These are phyloP conservation scores for Lophius piscatorius DNA, from an alignment of 2,113 vertebrate species.

Conservation along the genomic window DNA sequence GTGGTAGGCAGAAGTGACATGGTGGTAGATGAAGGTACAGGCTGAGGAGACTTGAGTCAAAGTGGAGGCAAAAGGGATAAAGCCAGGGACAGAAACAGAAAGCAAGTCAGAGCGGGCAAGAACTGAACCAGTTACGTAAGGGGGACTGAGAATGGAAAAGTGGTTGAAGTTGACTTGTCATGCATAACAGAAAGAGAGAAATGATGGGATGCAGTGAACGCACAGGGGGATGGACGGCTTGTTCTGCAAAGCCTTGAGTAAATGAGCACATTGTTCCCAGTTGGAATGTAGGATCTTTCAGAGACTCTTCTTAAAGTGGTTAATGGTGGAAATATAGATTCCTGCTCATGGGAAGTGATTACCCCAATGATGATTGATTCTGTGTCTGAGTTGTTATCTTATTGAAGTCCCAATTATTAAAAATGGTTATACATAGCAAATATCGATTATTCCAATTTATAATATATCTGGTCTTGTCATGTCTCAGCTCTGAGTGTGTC, in stretches of 20 bases:
- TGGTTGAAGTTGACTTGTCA: slow-evolving; percentile 65
- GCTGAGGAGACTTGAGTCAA: slow-evolving; percentile 4
- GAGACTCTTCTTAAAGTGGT: neutral
- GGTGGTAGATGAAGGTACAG: slow-evolving; percentile 46
- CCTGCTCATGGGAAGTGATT: too few species aligned
- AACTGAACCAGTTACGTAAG: slow-evolving; percentile 76
- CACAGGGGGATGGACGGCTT: slow-evolving; percentile 1
- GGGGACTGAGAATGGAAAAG: slow-evolving; percentile 67
- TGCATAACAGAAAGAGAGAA: slow-evolving; percentile 64
- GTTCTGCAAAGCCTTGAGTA: slow-evolving; percentile 9
- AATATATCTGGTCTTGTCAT: slow-evolving; percentile 1
- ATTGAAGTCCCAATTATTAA: too few species aligned
- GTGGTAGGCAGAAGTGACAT: slow-evolving; percentile 18
- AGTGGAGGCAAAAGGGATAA: slow-evolving; percentile 9
- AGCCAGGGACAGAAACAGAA: slow-evolving; percentile 34
- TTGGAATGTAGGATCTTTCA: slow-evolving; percentile 21
- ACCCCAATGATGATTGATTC: too few species aligned
- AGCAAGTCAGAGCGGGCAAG: slow-evolving; percentile 47
- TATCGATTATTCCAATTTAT: too few species aligned
- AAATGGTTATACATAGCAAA: too few species aligned
- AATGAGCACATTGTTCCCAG: slow-evolving; percentile 26
- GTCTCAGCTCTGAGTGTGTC: slow-evolving; percentile 28
- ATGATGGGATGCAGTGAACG: slow-evolving; percentile 36
- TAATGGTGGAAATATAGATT: slow-evolving; percentile 3
- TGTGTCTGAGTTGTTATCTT: too few species aligned